phyloP scores from a whole-genome alignment of 2,888 invertebrate species.

The Smittia sp. region DNA sequence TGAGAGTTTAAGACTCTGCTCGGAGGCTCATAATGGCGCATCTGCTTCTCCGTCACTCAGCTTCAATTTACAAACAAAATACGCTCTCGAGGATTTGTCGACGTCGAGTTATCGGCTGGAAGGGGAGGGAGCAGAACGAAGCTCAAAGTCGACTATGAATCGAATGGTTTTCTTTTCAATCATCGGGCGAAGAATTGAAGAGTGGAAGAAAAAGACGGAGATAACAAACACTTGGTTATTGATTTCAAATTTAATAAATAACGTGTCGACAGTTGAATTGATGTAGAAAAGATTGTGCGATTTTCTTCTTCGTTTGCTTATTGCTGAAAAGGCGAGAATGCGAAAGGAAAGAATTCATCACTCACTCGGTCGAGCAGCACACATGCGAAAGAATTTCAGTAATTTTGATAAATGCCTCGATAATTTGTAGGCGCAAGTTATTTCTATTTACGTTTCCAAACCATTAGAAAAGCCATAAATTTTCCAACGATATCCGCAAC shows the following conservation, averaged over 20 bases:
- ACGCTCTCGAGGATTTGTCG: slow-evolving; percentile 18
- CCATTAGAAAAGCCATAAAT: not conserved
- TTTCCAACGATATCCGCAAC: slow-evolving; percentile 13
- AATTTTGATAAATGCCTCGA: slow-evolving; percentile 16
- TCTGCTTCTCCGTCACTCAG: not conserved
- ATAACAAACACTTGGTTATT: slow-evolving; percentile 22
- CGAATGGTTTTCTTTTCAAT: slow-evolving; percentile 23
- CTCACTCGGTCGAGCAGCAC: not conserved
- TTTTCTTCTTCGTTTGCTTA: not conserved
- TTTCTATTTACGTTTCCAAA: not conserved
- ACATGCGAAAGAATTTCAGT: not conserved
- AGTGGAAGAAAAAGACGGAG: not conserved
- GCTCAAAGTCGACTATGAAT: slow-evolving; percentile 1
- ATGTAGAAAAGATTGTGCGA: not conserved
- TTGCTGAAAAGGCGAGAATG: too few relatives aligned
- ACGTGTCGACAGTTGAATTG: not conserved
- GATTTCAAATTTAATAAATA: slow-evolving; percentile 27
- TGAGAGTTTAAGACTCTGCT: not conserved
- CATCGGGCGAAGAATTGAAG: not conserved
- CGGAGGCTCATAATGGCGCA: not conserved
- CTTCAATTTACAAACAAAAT: slow-evolving; percentile 20
- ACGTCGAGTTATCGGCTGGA: not conserved
- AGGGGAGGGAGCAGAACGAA: not conserved
- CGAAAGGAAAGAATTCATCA: too few relatives aligned
- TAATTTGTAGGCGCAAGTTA: not conserved